phyloP scores from a whole-genome alignment of 2,888 invertebrate species.

The Prosapia bicincta region DNA sequence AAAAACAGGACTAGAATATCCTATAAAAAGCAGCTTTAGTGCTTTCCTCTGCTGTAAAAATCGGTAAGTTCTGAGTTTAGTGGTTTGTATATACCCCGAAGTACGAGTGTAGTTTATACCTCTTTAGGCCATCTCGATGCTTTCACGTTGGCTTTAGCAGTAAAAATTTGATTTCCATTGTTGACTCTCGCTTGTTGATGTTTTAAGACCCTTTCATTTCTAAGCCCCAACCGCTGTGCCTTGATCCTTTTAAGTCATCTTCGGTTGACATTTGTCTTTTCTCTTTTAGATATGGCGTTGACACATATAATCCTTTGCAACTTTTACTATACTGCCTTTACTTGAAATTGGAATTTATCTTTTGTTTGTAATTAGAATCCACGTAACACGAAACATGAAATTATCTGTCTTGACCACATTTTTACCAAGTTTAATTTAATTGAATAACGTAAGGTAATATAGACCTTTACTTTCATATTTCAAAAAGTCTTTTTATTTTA shows the following conservation, averaged over 20 bases:
- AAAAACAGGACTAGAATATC: background rate
- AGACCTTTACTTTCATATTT: too few relatives aligned
- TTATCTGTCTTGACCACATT: too few relatives aligned
- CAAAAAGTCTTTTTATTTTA: too few relatives aligned
- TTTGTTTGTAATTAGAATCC: too few relatives aligned
- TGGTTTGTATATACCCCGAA: background rate
- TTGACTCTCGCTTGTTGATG: conserved; percentile 24
- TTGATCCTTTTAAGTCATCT: background rate
- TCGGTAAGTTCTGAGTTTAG: conserved; percentile 15
- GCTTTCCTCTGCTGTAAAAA: conserved; percentile 24
- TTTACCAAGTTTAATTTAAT: too few relatives aligned
- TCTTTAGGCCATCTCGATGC: conserved; percentile 8
- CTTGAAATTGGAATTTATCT: background rate
- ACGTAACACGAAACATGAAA: too few relatives aligned
- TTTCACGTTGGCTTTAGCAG: conserved; percentile 22
- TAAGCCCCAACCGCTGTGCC: background rate
- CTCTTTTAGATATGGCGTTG: background rate
- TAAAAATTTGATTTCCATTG: conserved; percentile 32
- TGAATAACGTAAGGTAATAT: too few relatives aligned
- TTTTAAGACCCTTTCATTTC: conserved; percentile 10
- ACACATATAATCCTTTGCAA: background rate
- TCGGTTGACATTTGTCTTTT: background rate
- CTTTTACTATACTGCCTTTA: background rate
- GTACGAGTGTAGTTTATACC: background rate
- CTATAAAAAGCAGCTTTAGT: conserved; percentile 22